Evolutionary conservation across 2,113 vertebrate species (phyloP), one percentile per base, ranked within the genome.

Genomic region (Hippocampus barbouri): DNA sequence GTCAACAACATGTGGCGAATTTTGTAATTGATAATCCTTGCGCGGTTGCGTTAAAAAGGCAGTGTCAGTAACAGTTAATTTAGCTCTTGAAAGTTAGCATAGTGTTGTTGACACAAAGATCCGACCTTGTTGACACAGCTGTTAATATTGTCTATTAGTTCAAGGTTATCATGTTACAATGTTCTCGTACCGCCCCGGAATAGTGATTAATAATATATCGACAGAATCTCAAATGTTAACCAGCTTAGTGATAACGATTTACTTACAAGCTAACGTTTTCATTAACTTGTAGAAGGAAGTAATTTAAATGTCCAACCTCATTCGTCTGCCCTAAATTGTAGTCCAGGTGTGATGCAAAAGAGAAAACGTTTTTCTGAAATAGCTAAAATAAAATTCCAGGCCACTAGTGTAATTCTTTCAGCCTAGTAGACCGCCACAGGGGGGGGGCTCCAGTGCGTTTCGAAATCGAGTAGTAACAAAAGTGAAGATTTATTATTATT

Each of bases 101-200:
- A 18, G 47, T 18, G 34, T 73, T 83, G 81, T 82, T 83, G 43
- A 65, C 30, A 15, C 57, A 57, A n/a, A 54, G 8, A 8, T 2
- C 7, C 10, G 1, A 14, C 4, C 30, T 8, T 25, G 9, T 25
- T 25, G 64, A 34, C 59, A 61, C 15, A 15, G 27, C 16, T 57
- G 23, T 30, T 27, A 34, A 34, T 34, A 16, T 61, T 61, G n/a
- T 23, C 6, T 18, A 8, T 2, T 34, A 34, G 27, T 61, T 16
- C 27, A 59, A 2, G 5, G 27, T 61, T 6, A 14, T 34, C 11
- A 6, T n/a, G 3, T 23, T 3, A 10, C 8, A 56, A 56, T 8
- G 59, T 61, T 16, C 7, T 34, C 30, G 59, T 61, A 20, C 27
- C 15, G 6, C 59, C 3, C 15, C 7, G 20, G 6, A 34, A 18